phyloP scores from a whole-genome alignment of 2,888 invertebrate genomes.

The Pammene fasciana region DNA sequence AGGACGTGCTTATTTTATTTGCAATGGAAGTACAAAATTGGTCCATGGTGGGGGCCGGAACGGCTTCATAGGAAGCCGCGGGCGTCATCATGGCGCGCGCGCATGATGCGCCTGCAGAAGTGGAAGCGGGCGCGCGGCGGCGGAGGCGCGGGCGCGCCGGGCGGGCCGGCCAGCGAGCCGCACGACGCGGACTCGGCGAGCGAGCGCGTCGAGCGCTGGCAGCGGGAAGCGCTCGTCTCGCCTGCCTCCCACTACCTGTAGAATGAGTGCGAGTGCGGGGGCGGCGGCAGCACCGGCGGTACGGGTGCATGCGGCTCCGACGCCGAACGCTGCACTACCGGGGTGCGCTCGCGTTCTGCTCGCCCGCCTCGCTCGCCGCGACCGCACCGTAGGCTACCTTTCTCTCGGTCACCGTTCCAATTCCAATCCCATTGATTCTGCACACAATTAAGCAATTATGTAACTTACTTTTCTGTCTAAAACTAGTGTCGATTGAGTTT shows the following conservation, averaged over 20 bases:
- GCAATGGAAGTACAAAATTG: slow-evolving; percentile 78
- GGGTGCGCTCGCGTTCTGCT: slow-evolving; percentile 63
- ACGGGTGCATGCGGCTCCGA: slow-evolving; percentile 85
- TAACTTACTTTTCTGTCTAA: background rate
- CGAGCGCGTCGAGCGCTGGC: slow-evolving; percentile 76
- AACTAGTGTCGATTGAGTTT: background rate
- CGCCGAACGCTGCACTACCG: slow-evolving; percentile 84
- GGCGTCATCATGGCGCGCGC: slow-evolving; percentile 67
- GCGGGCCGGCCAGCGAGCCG: slow-evolving; percentile 67
- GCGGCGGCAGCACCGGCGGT: slow-evolving; percentile 76
- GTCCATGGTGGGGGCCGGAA: slow-evolving; percentile 69
- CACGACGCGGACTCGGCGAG: slow-evolving; percentile 79
- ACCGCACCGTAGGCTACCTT: slow-evolving; percentile 53
- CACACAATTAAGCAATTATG: background rate
- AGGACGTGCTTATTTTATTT: slow-evolving; percentile 72
- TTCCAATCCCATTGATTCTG: slow-evolving; percentile 74
- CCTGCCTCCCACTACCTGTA: slow-evolving; percentile 82
- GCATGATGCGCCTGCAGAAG: slow-evolving; percentile 74
- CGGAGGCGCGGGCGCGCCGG: slow-evolving; percentile 50
- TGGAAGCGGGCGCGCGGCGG: slow-evolving; percentile 69
- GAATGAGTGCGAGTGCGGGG: slow-evolving; percentile 81
- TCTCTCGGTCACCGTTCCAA: slow-evolving; percentile 66
- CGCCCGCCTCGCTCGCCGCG: slow-evolving; percentile 55
- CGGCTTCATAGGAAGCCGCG: slow-evolving; percentile 73
- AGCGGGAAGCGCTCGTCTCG: slow-evolving; percentile 78